phyloP scores from a whole-genome alignment of 2,888 invertebrate genomes.

The Candidula unifasciata region DNA sequence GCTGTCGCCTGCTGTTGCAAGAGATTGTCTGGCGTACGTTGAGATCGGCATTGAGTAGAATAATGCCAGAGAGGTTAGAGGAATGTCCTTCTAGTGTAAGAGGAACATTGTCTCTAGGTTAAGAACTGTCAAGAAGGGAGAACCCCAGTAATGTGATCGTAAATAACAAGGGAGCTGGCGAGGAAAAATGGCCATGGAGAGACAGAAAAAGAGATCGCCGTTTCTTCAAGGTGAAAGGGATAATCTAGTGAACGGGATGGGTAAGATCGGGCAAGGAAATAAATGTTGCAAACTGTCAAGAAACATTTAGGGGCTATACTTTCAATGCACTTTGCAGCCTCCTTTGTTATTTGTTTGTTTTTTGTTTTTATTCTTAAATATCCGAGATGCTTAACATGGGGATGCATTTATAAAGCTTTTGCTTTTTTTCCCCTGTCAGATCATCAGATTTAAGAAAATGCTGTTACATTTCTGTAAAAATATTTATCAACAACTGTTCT shows the following conservation, averaged over 20 bases:
- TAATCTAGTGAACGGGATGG: background rate
- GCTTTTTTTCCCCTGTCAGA: no score
- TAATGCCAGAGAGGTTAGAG: background rate
- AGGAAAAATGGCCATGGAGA: background rate
- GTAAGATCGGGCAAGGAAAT: background rate
- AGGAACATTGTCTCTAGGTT: conserved; percentile 5
- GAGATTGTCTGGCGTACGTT: background rate
- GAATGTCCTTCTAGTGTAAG: background rate
- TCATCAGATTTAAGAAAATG: no score
- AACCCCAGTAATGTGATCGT: conserved; percentile 20
- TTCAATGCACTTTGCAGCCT: background rate
- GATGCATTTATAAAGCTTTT: no score
- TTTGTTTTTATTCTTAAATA: no score
- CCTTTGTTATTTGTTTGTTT: background rate
- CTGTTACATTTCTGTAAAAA: no score
- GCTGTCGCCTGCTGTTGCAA: no score
- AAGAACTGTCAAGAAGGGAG: conserved; percentile 12
- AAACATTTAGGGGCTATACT: background rate
- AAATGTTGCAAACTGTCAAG: conserved; percentile 1
- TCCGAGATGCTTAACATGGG: no score
- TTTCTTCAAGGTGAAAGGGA: background rate
- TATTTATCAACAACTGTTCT: no score
- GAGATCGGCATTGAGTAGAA: conserved; percentile 11
- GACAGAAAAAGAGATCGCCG: background rate
- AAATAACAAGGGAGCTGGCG: conserved; percentile 12